These are phyloP conservation scores for Drosophila truncata DNA, from an alignment of 1,140 invertebrate genomes.

Conservation along the genomic window DNA sequence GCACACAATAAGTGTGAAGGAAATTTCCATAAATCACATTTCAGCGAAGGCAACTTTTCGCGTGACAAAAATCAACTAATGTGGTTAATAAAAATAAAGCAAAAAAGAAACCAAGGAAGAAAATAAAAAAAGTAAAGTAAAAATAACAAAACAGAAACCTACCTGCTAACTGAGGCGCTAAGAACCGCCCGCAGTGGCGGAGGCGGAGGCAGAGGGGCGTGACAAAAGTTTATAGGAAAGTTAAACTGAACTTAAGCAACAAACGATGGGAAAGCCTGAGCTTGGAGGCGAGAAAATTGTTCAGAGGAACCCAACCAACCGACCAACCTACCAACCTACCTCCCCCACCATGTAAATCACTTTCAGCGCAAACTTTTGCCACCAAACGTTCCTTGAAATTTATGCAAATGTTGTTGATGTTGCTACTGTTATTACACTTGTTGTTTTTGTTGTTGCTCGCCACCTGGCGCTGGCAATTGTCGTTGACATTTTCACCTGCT, in stretches of 20 bases:
- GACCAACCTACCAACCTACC: too few species aligned
- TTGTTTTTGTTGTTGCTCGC: slow-evolving; percentile 30
- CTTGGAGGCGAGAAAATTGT: slow-evolving; percentile 8
- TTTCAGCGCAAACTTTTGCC: slow-evolving; percentile 75
- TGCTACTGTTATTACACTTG: slow-evolving; percentile 50
- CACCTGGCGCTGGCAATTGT: slow-evolving; percentile 65
- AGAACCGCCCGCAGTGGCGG: slow-evolving; percentile 29
- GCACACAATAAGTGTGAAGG: slow-evolving; percentile 62
- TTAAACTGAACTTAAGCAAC: slow-evolving; percentile 82
- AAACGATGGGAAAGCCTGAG: slow-evolving; percentile 59
- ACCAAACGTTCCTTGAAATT: slow-evolving; percentile 71
- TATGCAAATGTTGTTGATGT: slow-evolving; percentile 79
- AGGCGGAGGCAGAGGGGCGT: slow-evolving; percentile 20
- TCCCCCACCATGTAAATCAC: slow-evolving; percentile 70
- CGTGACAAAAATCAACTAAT: slow-evolving; percentile 84
- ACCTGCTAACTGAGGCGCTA: slow-evolving; percentile 41
- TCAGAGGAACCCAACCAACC: background rate
- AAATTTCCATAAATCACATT: slow-evolving; percentile 80
- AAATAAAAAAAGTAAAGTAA: slow-evolving; percentile 3
- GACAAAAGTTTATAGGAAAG: slow-evolving; percentile 79
- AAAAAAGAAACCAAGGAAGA: slow-evolving; percentile 7
- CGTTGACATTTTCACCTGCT: slow-evolving; percentile 78
- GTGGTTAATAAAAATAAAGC: slow-evolving; percentile 76
- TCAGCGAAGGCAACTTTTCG: slow-evolving; percentile 66
- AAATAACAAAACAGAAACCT: slow-evolving; percentile 26